Evolutionary conservation across 1,140 invertebrate species (phyloP).

Genomic region (Bombus breviceps): DNA sequence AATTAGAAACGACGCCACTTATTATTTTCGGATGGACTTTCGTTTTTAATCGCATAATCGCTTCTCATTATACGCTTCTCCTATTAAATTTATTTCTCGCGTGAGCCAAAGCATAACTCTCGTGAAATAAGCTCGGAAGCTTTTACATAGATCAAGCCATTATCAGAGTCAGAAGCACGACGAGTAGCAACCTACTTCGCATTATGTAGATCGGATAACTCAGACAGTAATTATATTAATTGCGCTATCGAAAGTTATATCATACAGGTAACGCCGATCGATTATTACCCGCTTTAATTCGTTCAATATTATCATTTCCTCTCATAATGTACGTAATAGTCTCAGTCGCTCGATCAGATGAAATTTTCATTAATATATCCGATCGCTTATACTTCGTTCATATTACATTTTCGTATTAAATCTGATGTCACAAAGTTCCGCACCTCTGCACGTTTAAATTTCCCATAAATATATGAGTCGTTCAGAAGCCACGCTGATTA

Average conservation of each 20-base stretch:
- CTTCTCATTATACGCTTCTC: no score
- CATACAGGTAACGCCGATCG: neutral
- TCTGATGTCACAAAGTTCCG: neutral
- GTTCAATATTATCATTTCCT: neutral
- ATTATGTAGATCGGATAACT: neutral
- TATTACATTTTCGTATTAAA: neutral
- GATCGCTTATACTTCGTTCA: neutral
- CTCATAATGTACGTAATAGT: neutral
- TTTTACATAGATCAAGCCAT: neutral
- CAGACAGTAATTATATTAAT: slow-evolving; percentile 24
- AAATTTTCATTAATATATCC: neutral
- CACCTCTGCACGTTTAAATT: no score
- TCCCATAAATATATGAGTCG: no score
- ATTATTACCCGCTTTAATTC: neutral
- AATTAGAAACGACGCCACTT: no score
- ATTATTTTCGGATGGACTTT: no score
- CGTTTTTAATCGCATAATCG: no score
- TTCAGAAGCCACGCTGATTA: no score
- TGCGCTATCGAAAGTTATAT: neutral
- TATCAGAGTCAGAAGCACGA: neutral
- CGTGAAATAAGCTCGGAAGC: neutral
- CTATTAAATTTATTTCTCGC: no score
- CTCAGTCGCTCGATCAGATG: neutral
- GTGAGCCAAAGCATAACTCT: no score
- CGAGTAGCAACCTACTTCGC: neutral